phyloP scores from a whole-genome alignment of 2,797 vertebrate species.

The Betta splendens region DNA sequence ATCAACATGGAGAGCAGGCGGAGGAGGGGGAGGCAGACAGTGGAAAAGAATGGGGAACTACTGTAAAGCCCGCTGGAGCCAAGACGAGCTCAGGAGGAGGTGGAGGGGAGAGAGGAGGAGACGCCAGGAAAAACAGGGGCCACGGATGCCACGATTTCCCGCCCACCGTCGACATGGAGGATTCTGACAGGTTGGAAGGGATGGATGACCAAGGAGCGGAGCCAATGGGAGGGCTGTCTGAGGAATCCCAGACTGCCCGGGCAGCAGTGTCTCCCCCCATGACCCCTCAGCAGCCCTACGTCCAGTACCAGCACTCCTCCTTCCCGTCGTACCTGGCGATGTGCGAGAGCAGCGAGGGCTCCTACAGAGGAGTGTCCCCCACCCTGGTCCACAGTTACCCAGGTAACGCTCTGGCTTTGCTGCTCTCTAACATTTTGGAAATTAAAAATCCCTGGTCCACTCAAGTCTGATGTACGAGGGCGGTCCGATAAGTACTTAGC shows the following conservation, averaged over 20 bases:
- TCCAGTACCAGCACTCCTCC: slow-evolving; percentile 95
- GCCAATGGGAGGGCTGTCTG: slow-evolving; percentile 84
- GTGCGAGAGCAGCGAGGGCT: slow-evolving; percentile 90
- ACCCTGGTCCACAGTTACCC: slow-evolving; percentile 96
- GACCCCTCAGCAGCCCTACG: slow-evolving; percentile 95
- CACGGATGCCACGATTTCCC: slow-evolving; percentile 74
- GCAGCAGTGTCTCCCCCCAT: slow-evolving; percentile 91
- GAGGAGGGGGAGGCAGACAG: slow-evolving; percentile 90
- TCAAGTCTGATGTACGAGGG: too few species aligned
- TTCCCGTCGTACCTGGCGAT: slow-evolving; percentile 90
- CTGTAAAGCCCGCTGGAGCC: slow-evolving; percentile 73
- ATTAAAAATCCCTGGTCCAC: too few species aligned
- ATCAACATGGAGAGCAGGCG: slow-evolving; percentile 82
- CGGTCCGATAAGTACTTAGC: too few species aligned
- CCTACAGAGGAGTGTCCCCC: slow-evolving; percentile 93
- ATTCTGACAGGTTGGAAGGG: slow-evolving; percentile 86
- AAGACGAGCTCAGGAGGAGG: slow-evolving; percentile 77
- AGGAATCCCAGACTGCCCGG: slow-evolving; percentile 89
- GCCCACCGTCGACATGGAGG: slow-evolving; percentile 75
- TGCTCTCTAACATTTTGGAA: too few species aligned
- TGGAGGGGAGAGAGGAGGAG: slow-evolving; percentile 69
- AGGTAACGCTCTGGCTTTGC: slow-evolving; percentile 83
- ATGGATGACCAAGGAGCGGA: slow-evolving; percentile 85
- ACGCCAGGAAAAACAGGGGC: slow-evolving; percentile 87
- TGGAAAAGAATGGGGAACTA: slow-evolving; percentile 88